Evolutionary conservation across 2,113 vertebrate species (phyloP).

Genomic region (Peromyscus maniculatus): DNA sequence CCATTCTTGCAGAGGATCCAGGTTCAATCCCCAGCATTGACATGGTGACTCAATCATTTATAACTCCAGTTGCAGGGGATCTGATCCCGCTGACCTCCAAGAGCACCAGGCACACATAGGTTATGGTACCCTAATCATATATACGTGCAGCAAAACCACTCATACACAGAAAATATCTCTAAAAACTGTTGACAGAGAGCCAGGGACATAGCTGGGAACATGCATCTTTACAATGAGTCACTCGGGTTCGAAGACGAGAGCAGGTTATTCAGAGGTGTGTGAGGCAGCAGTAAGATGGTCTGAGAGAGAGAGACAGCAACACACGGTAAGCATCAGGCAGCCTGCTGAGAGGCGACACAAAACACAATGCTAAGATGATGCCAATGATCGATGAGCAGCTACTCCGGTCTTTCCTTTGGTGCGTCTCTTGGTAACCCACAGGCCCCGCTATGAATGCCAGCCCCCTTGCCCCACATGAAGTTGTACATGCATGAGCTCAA

Average conservation of each 20-base stretch:
- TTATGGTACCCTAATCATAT: too few relatives aligned
- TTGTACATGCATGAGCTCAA: background rate
- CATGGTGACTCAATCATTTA: background rate
- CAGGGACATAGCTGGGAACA: background rate
- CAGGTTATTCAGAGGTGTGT: background rate
- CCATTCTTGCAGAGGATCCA: background rate
- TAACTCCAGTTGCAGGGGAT: background rate
- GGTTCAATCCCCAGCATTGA: background rate
- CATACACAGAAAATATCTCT: background rate
- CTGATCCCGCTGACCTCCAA: background rate
- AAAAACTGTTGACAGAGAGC: background rate
- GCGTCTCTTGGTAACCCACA: background rate
- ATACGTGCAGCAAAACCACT: background rate
- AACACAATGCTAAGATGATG: background rate
- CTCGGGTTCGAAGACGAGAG: background rate
- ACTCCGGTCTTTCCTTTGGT: rapidly evolving
- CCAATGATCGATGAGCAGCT: too few relatives aligned
- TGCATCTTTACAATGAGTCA: too few relatives aligned
- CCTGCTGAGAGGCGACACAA: background rate
- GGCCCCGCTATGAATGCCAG: background rate
- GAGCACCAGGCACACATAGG: background rate
- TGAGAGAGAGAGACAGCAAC: background rate
- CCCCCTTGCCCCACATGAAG: background rate
- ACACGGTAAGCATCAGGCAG: background rate
- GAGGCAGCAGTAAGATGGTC: background rate